Percentiles rank a stretch among this genome's conserved stretches.
Conservation (phyloP, 2,113 vertebrate species). For the Solea solea region DNA sequence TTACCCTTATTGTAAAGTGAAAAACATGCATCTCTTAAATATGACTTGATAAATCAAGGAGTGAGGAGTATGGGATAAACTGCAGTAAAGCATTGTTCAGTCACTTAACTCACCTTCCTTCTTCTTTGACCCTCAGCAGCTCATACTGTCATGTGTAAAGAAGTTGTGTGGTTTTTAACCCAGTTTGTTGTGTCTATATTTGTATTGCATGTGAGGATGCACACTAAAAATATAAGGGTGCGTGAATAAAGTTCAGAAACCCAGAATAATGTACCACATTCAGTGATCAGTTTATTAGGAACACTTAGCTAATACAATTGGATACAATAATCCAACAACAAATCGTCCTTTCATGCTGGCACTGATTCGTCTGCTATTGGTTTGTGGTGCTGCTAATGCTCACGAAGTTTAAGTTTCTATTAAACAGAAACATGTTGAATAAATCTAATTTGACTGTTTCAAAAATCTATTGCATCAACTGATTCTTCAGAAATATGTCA, state of each 20-base stretch:
- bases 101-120: too few relatives aligned
- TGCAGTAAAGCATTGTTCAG: too few relatives aligned
- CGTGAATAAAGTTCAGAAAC: neutral
- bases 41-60: too few relatives aligned
- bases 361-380: too few relatives aligned
- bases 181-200: neutral
- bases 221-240: neutral
- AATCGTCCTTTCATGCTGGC: neutral
- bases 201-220: neutral
- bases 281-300: neutral
- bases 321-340: neutral
- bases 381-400: too few relatives aligned
- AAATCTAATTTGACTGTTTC: too few relatives aligned
- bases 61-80: too few relatives aligned
- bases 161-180: neutral
- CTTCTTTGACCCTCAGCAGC: too few relatives aligned
- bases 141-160: too few relatives aligned
- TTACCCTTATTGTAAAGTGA: too few relatives aligned
- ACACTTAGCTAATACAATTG: neutral
- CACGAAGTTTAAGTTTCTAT: neutral
- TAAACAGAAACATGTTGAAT: conserved; percentile 20
- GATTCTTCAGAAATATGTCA: neutral
- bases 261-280: neutral
- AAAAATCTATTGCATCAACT: too few relatives aligned
- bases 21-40: too few relatives aligned